A percentile compares a stretch with the other conserved stretches of the same genome.
Evolutionary conservation across 2,113 vertebrate species (phyloP).

Genomic region (Amblyopsis rosae): DNA sequence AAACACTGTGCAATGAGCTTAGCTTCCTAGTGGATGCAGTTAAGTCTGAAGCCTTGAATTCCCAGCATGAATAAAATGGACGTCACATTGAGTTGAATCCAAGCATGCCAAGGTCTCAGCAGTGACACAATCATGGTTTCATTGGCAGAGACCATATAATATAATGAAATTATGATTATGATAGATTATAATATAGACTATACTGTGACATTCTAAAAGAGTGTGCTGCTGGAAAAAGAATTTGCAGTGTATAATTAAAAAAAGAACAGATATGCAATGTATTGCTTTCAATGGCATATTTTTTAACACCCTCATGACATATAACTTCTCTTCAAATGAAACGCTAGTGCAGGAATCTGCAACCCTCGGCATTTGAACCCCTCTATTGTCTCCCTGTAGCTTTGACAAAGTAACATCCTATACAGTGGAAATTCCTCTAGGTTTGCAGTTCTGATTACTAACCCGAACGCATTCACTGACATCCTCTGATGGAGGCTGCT

Average conservation of each 20-base stretch:
- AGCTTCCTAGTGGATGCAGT: conserved; percentile 89
- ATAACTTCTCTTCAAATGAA: too few relatives aligned
- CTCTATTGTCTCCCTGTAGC: too few relatives aligned
- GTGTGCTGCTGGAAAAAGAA: not conserved
- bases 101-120: conserved; percentile 25
- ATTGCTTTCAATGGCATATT: not conserved
- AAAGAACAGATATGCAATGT: not conserved
- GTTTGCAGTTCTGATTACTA: too few relatives aligned
- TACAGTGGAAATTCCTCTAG: too few relatives aligned
- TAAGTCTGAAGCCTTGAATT: conserved; percentile 79
- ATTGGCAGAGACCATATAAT: not conserved
- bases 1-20: conserved; percentile 92
- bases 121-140: conserved; percentile 4
- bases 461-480: too few relatives aligned
- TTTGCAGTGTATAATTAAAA: not conserved
- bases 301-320: too few relatives aligned
- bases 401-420: too few relatives aligned
- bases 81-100: not conserved
- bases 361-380: too few relatives aligned
- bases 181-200: too few relatives aligned
- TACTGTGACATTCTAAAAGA: not conserved
- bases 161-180: not conserved
- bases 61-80: conserved; percentile 23
- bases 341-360: too few relatives aligned
- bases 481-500: too few relatives aligned